Base-by-base conservation (phyloP, 2,888 invertebrate genomes). In the Aspidiotus destructor region DNA sequence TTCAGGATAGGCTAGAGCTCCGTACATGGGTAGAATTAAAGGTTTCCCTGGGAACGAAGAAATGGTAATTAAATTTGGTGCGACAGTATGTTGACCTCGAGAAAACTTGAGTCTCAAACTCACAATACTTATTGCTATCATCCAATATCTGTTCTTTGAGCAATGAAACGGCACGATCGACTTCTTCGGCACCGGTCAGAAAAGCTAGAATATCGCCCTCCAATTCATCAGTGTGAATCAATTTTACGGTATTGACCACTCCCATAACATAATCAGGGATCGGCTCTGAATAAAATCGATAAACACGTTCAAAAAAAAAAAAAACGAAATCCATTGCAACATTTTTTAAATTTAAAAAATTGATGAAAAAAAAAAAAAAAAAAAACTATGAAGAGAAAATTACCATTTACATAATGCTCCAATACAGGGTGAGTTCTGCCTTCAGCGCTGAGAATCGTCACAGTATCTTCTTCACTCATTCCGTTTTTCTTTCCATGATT, bases 141-240 rank as follows among this genome's bases (percentile, higher is more conserved):
- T 71, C 69, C n/a, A 70, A 71, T n/a, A 69, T 71, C 75, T 87
- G 84, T 8, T 83, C 83, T 64, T 82, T 81, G 0, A 92, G 77
- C 0, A 85, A 76, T 42, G 85, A 82, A 3, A 87, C 81, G 0
- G 89, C 91, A 70, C 85, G 79, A 70, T 90, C 86, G 5, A 98
- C 95, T 80, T 98, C 97, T 75, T 98, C 96, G 82, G 88, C 89
- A 16, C 95, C 94, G 0, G 95, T 95, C 2, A 96, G 81, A 77
- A 99, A 99, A 0, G 90, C 90, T 8, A 99, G 78, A 65, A 99
- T 83, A 76, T 98, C 98, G 0, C 97, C 97, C 41, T 82, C 79
- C 0, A 86, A 84, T 76, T 92, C 88, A 15, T 83, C 84, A 70
- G 88, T 84, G 75, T 98, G 95, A 73, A 99, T 91, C 76, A 92